Conservation (phyloP, 2,888 invertebrate genomes). For the Beris morrisii region DNA sequence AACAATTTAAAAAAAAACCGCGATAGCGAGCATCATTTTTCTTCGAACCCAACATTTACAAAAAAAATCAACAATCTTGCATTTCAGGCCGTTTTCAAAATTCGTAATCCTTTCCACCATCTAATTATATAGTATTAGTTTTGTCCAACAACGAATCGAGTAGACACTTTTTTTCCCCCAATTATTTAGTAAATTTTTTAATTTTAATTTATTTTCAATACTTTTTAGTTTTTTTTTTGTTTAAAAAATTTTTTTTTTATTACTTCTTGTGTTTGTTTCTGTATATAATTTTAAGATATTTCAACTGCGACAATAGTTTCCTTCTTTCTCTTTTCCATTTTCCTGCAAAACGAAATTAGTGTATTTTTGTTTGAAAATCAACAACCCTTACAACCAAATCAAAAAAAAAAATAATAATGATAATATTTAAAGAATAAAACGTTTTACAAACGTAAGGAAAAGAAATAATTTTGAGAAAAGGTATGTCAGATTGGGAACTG, state of each 20-base stretch:
- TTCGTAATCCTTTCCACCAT: too few relatives aligned
- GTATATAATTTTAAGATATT: slow-evolving; percentile 35
- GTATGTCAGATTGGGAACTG: slow-evolving; percentile 74
- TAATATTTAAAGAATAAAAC: slow-evolving; percentile 9
- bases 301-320: neutral
- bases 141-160: too few relatives aligned
- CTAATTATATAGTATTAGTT: too few relatives aligned
- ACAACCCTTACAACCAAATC: neutral
- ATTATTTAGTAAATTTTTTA: too few relatives aligned
- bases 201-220: too few relatives aligned
- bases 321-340: neutral
- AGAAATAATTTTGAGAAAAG: slow-evolving; percentile 44
- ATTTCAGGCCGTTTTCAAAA: too few relatives aligned
- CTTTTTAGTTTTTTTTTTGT: neutral
- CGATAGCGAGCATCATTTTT: too few relatives aligned
- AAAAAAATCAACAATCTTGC: too few relatives aligned
- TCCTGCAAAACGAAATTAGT: neutral
- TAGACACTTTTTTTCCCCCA: too few relatives aligned
- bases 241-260: neutral
- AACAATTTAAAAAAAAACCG: too few relatives aligned
- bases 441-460: neutral
- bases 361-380: neutral
- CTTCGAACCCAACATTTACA: too few relatives aligned
- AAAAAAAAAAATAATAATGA: slow-evolving; percentile 5
- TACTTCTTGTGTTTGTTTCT: slow-evolving; percentile 3